A percentile compares a stretch with the other conserved stretches of the same genome.
Conservation (phyloP, 2,797 vertebrate genomes). For the Atherinosoma microstoma region DNA sequence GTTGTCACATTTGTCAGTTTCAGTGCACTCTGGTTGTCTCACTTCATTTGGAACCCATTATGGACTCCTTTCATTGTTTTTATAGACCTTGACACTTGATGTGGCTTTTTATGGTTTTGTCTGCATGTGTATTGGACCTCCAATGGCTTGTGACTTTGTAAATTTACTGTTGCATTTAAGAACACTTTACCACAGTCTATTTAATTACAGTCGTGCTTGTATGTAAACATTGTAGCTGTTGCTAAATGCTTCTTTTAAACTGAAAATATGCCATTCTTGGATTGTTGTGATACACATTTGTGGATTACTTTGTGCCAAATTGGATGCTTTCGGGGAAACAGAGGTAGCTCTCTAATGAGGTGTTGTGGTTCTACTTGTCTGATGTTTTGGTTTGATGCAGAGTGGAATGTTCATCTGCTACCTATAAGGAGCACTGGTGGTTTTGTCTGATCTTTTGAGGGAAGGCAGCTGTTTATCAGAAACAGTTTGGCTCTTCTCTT, state of each 20-base stretch:
- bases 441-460: slow-evolving; percentile 41
- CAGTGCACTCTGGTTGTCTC: slow-evolving; percentile 38
- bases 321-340: not conserved
- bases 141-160: slow-evolving; percentile 8
- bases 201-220: not conserved
- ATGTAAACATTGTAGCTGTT: not conserved
- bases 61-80: slow-evolving; percentile 47
- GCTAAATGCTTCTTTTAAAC: slow-evolving; percentile 10
- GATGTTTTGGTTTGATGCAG: slow-evolving; percentile 10
- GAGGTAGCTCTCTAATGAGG: slow-evolving; percentile 1
- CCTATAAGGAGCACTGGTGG: slow-evolving; percentile 18
- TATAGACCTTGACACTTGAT: slow-evolving; percentile 35
- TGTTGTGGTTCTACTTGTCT: not conserved
- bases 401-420: slow-evolving; percentile 6
- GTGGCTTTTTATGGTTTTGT: slow-evolving; percentile 34
- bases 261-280: not conserved
- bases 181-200: not conserved
- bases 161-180: slow-evolving; percentile 12
- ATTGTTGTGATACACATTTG: not conserved
- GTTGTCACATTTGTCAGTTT: slow-evolving; percentile 11
- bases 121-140: slow-evolving; percentile 13
- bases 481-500: slow-evolving; percentile 31
- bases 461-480: slow-evolving; percentile 39
- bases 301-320: not conserved
- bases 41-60: slow-evolving; percentile 59